These are phyloP conservation scores for Cephalopterus ornatus DNA, from an alignment of 2,113 vertebrate genomes.

Conservation along the genomic window DNA sequence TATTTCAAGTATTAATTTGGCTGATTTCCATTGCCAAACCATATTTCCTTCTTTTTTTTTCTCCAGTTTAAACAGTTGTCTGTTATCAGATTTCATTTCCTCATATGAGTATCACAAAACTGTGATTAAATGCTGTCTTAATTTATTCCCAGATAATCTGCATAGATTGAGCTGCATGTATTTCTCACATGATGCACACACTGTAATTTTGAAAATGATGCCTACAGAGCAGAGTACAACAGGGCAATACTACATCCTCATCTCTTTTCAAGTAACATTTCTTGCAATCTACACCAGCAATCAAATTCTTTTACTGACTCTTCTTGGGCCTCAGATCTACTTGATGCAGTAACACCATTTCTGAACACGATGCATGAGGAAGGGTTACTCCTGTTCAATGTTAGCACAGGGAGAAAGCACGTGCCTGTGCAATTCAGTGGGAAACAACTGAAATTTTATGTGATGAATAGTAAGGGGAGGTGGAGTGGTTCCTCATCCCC, in stretches of 20 bases:
- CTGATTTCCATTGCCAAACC: neutral
- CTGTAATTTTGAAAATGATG: neutral
- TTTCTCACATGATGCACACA: neutral
- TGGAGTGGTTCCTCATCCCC: neutral
- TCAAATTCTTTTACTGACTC: neutral
- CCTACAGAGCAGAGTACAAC: neutral
- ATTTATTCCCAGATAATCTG: neutral
- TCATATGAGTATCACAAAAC: neutral
- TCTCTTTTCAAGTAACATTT: neutral
- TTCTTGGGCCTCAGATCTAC: neutral
- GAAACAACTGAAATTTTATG: neutral
- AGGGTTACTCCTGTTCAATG: rapidly evolving
- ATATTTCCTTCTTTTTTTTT: neutral
- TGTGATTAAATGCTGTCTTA: neutral
- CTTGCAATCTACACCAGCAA: neutral
- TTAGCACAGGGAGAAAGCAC: rapidly evolving
- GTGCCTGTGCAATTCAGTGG: neutral
- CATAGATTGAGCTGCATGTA: neutral
- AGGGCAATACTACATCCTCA: neutral
- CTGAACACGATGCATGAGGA: neutral
- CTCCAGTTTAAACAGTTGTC: neutral
- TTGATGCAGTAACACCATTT: neutral
- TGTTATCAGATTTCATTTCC: neutral
- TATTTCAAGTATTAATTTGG: neutral
- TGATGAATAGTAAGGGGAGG: neutral